Conservation (phyloP, 1,140 invertebrate species). For the Grapholita molesta region DNA sequence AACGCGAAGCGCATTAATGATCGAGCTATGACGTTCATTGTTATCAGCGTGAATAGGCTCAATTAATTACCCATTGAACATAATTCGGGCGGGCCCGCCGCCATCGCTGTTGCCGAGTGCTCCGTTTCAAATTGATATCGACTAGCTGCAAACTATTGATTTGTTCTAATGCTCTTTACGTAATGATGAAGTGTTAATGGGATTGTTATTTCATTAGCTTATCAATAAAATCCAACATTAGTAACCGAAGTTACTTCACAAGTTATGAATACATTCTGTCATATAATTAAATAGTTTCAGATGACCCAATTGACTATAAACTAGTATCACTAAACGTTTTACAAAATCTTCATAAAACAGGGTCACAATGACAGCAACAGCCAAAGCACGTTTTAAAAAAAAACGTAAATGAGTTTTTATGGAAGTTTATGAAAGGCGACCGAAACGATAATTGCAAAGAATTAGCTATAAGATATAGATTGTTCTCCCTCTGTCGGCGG, state of each 20-base stretch:
- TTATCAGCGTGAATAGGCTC: conserved; percentile 64
- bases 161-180: conserved; percentile 10
- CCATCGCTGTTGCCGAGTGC: conserved; percentile 52
- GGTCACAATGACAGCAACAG: background rate
- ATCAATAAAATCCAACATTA: background rate
- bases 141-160: conserved; percentile 23
- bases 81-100: conserved; percentile 65
- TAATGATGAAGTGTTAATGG: background rate
- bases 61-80: conserved; percentile 76
- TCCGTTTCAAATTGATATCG: conserved; percentile 38
- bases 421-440: background rate
- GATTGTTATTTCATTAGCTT: background rate
- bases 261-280: no score
- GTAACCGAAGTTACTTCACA: background rate
- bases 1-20: conserved; percentile 42
- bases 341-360: background rate
- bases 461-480: conserved; percentile 50
- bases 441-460: conserved; percentile 20
- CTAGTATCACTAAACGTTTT: no score
- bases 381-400: background rate
- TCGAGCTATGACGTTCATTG: conserved; percentile 56
- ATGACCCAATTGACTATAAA: no score
- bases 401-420: background rate
- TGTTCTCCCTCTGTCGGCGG: conserved; percentile 43
- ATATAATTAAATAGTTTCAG: no score